Evolutionary conservation across 2,888 invertebrate species (phyloP).

Genomic region (Tiliacea citrago): DNA sequence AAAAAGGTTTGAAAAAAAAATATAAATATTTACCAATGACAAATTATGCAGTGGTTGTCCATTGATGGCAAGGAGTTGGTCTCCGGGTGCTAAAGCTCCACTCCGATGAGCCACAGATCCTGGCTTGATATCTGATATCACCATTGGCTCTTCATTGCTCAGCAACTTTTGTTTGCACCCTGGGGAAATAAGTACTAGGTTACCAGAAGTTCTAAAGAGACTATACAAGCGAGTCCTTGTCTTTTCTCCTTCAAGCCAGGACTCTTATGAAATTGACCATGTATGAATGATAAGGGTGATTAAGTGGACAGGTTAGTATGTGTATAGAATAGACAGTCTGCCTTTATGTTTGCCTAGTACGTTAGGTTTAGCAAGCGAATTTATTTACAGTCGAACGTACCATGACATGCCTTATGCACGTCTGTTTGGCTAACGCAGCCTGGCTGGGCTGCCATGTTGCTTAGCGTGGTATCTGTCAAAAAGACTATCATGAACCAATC

Average conservation of each 20-base stretch:
- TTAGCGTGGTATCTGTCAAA: slow-evolving; percentile 58
- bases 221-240: not conserved
- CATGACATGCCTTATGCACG: slow-evolving; percentile 64
- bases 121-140: slow-evolving; percentile 96
- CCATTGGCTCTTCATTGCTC: slow-evolving; percentile 93
- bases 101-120: slow-evolving; percentile 98
- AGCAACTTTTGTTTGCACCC: slow-evolving; percentile 87
- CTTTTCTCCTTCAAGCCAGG: not conserved
- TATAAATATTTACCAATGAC: slow-evolving; percentile 88
- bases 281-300: not conserved
- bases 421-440: slow-evolving; percentile 62
- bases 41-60: slow-evolving; percentile 94
- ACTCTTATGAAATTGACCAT: not conserved
- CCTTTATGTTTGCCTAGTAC: slow-evolving; percentile 49
- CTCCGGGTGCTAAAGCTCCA: slow-evolving; percentile 96
- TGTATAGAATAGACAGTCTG: slow-evolving; percentile 8
- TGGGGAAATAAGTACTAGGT: slow-evolving; percentile 59
- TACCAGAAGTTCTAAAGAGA: not conserved
- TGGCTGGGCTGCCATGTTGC: slow-evolving; percentile 59
- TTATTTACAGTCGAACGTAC: slow-evolving; percentile 54
- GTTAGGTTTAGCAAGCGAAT: slow-evolving; percentile 49
- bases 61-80: slow-evolving; percentile 96
- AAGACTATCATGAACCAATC: slow-evolving; percentile 47
- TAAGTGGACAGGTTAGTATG: slow-evolving; percentile 36
- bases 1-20: no score